phyloP scores from a whole-genome alignment of 2,888 invertebrate genomes.

The Elegia similella region DNA sequence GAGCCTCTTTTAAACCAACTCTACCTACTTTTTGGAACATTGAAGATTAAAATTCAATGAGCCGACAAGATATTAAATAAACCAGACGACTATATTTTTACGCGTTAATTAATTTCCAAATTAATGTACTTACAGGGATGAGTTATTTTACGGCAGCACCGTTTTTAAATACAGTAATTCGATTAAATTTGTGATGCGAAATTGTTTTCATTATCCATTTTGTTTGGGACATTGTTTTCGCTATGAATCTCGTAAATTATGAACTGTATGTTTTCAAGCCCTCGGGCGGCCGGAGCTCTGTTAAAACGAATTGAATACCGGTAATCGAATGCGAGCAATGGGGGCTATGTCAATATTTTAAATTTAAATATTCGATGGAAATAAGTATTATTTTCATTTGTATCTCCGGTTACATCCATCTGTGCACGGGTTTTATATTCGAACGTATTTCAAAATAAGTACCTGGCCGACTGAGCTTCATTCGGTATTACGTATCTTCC shows the following conservation, averaged over 20 bases:
- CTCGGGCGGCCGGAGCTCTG: conserved; percentile 62
- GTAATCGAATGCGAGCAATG: conserved; percentile 77
- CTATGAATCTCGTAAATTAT: conserved; percentile 74
- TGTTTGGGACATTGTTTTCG: conserved; percentile 72
- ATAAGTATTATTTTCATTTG: conserved; percentile 62
- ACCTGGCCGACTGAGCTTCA: too few species aligned
- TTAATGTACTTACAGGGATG: conserved; percentile 29
- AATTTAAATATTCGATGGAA: conserved; percentile 72
- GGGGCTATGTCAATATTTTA: conserved; percentile 77
- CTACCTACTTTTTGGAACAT: conserved; percentile 73
- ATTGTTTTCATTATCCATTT: conserved; percentile 75
- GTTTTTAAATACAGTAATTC: conserved; percentile 60
- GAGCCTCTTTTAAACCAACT: conserved; percentile 75
- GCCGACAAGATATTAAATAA: conserved; percentile 62
- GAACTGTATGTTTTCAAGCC: conserved; percentile 70
- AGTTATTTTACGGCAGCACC: conserved; percentile 27
- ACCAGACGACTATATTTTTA: conserved; percentile 50
- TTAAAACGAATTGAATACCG: conserved; percentile 78
- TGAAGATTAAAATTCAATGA: conserved; percentile 75
- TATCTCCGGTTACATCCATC: conserved; percentile 53
- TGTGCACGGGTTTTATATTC: conserved; percentile 49
- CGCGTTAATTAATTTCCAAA: conserved; percentile 39
- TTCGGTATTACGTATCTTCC: too few species aligned
- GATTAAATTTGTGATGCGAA: conserved; percentile 68
- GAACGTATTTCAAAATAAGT: conserved; percentile 30